These are phyloP conservation scores for Pocillopora verrucosa DNA, from an alignment of 64 coral and sea anemone species.

Conservation along the genomic window DNA sequence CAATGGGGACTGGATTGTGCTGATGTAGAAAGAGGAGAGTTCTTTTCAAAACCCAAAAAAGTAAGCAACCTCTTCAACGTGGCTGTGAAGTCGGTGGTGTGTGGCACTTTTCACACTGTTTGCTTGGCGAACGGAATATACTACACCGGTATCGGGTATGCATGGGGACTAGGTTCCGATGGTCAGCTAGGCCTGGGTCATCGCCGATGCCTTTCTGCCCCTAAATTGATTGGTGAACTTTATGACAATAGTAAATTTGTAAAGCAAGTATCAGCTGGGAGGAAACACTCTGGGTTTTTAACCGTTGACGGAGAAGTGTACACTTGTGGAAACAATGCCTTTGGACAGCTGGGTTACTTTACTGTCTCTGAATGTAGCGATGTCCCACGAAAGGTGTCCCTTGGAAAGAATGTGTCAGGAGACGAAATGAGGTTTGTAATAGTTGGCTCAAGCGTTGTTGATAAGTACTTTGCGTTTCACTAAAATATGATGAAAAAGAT, in stretches of 20 bases:
- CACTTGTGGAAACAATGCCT: constrained; percentile 74
- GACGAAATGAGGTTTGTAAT: constrained; percentile 54
- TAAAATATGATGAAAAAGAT: too few relatives aligned
- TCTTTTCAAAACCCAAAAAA: constrained; percentile 30
- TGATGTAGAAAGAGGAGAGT: not conserved
- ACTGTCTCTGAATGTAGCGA: not conserved
- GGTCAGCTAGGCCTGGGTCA: constrained; percentile 60
- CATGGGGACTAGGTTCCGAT: constrained; percentile 62
- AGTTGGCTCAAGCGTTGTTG: not conserved
- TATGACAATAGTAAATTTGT: constrained; percentile 30
- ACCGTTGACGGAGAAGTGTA: constrained; percentile 67
- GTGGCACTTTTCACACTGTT: constrained; percentile 61
- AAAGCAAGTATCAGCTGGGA: constrained; percentile 56
- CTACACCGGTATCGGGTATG: constrained; percentile 25
- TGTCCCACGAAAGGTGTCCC: constrained; percentile 44
- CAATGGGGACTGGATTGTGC: constrained; percentile 69
- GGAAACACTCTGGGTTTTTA: constrained; percentile 69
- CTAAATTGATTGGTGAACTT: not conserved
- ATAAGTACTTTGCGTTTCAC: not conserved
- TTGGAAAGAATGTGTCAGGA: constrained; percentile 63
- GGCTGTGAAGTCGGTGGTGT: constrained; percentile 49
- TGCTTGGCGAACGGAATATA: constrained; percentile 28
- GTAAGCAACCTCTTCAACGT: constrained; percentile 23
- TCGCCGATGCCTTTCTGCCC: not conserved
- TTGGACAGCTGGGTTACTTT: constrained; percentile 78